Evolutionary conservation across 1,140 invertebrate species (phyloP), one percentile per base, ranked within the genome.

Genomic region (Delia radicum): DNA sequence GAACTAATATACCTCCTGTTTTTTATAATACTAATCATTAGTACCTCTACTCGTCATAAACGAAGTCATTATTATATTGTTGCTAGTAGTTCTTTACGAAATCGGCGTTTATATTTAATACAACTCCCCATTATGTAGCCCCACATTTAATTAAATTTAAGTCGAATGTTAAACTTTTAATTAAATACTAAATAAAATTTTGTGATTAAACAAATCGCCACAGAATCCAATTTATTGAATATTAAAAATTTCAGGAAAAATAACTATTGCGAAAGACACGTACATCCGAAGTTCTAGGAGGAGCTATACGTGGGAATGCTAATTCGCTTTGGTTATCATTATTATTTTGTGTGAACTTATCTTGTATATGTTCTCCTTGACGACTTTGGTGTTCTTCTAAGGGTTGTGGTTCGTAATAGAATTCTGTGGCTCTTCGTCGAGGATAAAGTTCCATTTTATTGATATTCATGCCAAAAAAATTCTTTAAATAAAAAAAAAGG

Each of bases 211-310:
- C 3, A 15, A 42, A 42, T 42, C 12, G 1, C 12, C 3, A 42
- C 37, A 10, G n/a, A 42, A 42, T 37, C 12, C 3, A 13, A 5
- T 10, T 42, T 42, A 3, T 42, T 42, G 3, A 55, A 55, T 63
- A 28, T 63, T 65, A 10, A 15, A 15, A 3, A 31, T 55, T 33
- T 61, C n/a, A 77, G 3, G 76, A 77, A 61, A 77, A 77, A 46
- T 77, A 77, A 63, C 76, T 77, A 61, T 77, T 72, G 2, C 76
- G 76, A 74, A 74, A 74, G 63, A 77, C 74, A 42, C 76, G 76
- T 73, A 77, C 74, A 74, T 74, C 73, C 5, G 76, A 77, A 46
- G 74, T 74, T 31, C 69, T 74, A 12, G 76, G 73, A 0, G 76
- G 76, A 8, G 42, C 46, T 67, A 77, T 77, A 8, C 73, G 73